Evolutionary conservation across 2,113 vertebrate genomes (phyloP), one percentile per base, ranked within the genome.

Genomic region (Butorides virescens): DNA sequence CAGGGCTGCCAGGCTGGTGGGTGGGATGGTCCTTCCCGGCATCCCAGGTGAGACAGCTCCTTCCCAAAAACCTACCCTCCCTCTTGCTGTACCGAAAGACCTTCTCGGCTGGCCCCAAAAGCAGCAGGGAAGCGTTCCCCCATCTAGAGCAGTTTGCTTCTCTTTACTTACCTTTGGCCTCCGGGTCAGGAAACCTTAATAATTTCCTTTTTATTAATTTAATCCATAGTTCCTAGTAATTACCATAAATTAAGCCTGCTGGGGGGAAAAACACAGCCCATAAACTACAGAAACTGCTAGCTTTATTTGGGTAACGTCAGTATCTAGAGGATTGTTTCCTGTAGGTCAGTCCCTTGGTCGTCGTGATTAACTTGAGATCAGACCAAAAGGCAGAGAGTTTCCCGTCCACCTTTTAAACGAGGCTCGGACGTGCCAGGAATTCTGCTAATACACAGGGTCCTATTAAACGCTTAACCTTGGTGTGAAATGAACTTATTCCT

Each of bases 201-300:
- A 95, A 96, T 96, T 96, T 96, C 90, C 96, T 96, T 96, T 94
- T 96, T 95, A 93, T 96, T 96, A 96, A 97, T 96, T 97, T 95
- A 96, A 96, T 97, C 96, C 97, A 92, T 78, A 75, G 96, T 96
- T 96, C 92, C 94, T 95, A 94, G 94, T 95, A 96, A 97, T 97
- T 97, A 96, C 87, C 82, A 97, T 96, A 92, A 97, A 97, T 97
- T 96, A 95, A 97, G 78, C 87, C 95, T 96, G 86, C 95, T 88
- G 94, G 94, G 91, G 94, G 82, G 75, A 25, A 94, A 95, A 93
- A n/a, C 66, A 86, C 89, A 96, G 91, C 96, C 95, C 95, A 96
- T 97, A 97, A 97, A 97, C 15, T n/a, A 21, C 46, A 94, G 95
- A 58, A 96, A 95, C 93, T 46, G 88, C 92, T 71, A 37, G 86